These are phyloP conservation scores for Aurelia aurita complex sp. Pacific DNA, from an alignment of 30 jellyfish, hydroid and myxozoan genomes.

Conservation along the genomic window DNA sequence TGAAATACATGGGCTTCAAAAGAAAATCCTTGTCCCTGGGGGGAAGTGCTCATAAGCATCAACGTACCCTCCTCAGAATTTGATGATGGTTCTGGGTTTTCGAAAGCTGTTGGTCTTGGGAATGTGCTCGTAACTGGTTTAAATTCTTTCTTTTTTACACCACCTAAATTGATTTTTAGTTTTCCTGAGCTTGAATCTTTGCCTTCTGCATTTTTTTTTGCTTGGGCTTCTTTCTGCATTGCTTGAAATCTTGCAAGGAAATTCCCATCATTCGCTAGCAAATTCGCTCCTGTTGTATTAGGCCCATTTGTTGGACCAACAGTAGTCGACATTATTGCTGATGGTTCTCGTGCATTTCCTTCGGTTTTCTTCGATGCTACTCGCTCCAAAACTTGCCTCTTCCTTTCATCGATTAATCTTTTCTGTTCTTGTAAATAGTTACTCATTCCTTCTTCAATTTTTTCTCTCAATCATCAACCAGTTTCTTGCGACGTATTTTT, in stretches of 20 bases:
- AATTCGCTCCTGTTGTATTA: background rate
- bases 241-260: slow-evolving; percentile 88
- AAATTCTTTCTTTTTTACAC: slow-evolving; percentile 28
- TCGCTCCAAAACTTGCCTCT: slow-evolving; percentile 47
- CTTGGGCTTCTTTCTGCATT: slow-evolving; percentile 74
- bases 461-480: too few relatives aligned
- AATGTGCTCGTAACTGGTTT: slow-evolving; percentile 8
- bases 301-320: slow-evolving; percentile 18
- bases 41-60: background rate
- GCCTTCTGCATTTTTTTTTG: slow-evolving; percentile 2
- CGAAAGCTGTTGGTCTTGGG: slow-evolving; percentile 50
- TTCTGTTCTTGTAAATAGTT: slow-evolving; percentile 42
- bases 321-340: slow-evolving; percentile 22
- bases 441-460: slow-evolving; percentile 24
- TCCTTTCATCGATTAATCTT: slow-evolving; percentile 57
- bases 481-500: too few relatives aligned
- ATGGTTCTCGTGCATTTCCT: background rate
- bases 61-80: slow-evolving; percentile 38
- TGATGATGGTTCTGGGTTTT: slow-evolving; percentile 22
- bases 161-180: slow-evolving; percentile 20
- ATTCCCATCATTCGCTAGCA: slow-evolving; percentile 88
- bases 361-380: slow-evolving; percentile 8
- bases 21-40: too few relatives aligned
- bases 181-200: slow-evolving; percentile 35
- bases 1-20: too few relatives aligned